A percentile compares a stretch with the other conserved stretches of the same genome.
phyloP scores from a whole-genome alignment of 2,113 vertebrate genomes.

The Mobula hypostoma region DNA sequence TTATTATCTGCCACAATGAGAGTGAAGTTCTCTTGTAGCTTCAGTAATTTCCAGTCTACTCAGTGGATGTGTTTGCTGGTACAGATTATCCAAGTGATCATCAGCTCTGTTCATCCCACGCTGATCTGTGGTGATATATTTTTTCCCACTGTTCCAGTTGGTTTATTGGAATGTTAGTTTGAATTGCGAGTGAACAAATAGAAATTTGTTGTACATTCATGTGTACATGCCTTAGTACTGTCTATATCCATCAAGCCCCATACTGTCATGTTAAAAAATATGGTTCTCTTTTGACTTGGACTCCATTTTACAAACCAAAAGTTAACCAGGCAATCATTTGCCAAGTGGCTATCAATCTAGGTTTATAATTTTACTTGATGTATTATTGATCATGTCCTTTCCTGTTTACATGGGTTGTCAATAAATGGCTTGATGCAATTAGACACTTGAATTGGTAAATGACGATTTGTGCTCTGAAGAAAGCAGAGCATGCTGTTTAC shows the following conservation, averaged over 20 bases:
- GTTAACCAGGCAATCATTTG: neutral
- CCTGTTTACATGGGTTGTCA: neutral
- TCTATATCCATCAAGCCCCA: neutral
- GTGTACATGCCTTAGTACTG: neutral
- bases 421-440: neutral
- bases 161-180: neutral
- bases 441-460: neutral
- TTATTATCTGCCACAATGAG: neutral
- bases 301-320: neutral
- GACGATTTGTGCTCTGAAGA: neutral
- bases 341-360: neutral
- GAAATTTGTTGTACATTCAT: neutral
- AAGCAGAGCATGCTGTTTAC: neutral
- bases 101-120: neutral
- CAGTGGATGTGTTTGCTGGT: neutral
- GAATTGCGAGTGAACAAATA: neutral
- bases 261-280: neutral
- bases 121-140: neutral
- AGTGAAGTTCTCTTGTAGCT: neutral
- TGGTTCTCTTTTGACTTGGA: neutral
- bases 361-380: neutral
- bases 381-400: neutral
- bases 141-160: neutral
- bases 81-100: neutral
- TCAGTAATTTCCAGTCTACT: neutral